Evolutionary conservation across 2,113 vertebrate genomes (phyloP), one percentile per base, ranked within the genome.

Genomic region (Haemorhous mexicanus): DNA sequence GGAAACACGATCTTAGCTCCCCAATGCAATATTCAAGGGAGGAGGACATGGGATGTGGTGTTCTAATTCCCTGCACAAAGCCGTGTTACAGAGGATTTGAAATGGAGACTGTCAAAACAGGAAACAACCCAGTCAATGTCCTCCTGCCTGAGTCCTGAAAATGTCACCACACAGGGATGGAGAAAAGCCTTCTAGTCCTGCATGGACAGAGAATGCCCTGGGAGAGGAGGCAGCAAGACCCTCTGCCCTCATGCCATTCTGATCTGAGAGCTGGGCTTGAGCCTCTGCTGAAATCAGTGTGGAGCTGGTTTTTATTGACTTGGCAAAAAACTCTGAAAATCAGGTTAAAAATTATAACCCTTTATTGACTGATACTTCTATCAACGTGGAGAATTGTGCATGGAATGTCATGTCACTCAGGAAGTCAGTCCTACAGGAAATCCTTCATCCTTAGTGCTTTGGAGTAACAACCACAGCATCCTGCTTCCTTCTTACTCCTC

Each of bases 81-180:
- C 68, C 26, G 32, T 10, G 13, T 24, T 13, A 61, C 8, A 90
- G 82, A 87, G 37, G 11, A 44, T 33, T 53, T 91, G 69, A 92
- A 94, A 95, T 27, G 24, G 62, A 95, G 69, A 87, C 17, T 91
- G 68, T 50, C 62, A 74, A 91, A 94, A 92, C 84, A 93, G 91
- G 89, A 94, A 96, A 75, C 61, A 89, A 58, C 24, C 37, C 91
- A 87, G 90, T 23, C 85, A 44, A 62, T 37, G 44, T 81, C 84
- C 69, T 87, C 66, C 69, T 79, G 69, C 73, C 56, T 28, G 53
- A 37, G 58, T 64, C 91, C 84, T 4, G 10, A 72, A 90, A 94
- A 82, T 79, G 84, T 92, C 91, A 94, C 73, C 5, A 19, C 24
- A 46, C 44, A 92, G 70, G 50, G 49, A 67, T n/a, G 43, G 74